These are phyloP conservation scores for Plagodis dolabraria DNA, from an alignment of 2,888 invertebrate genomes.

Conservation along the genomic window DNA sequence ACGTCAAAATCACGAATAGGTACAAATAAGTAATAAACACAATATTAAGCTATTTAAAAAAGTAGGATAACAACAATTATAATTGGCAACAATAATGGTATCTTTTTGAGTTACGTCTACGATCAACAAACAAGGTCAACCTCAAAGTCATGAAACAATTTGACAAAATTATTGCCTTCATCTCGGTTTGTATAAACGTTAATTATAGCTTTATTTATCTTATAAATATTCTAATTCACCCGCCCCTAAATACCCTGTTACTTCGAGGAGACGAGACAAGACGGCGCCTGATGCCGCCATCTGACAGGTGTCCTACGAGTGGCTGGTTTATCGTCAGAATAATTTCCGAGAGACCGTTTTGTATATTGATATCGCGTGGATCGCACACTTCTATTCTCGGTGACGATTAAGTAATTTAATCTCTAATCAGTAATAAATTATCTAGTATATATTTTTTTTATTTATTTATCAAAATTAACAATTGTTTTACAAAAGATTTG, in stretches of 20 bases:
- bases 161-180: constrained; percentile 69
- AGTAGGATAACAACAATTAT: not conserved
- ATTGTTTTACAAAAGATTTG: no score
- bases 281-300: constrained; percentile 62
- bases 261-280: constrained; percentile 61
- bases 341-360: constrained; percentile 54
- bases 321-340: constrained; percentile 71
- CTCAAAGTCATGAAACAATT: constrained; percentile 60
- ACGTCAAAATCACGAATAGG: not conserved
- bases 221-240: constrained; percentile 75
- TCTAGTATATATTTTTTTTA: no score
- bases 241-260: constrained; percentile 62
- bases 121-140: constrained; percentile 46
- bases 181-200: constrained; percentile 71
- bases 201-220: constrained; percentile 77
- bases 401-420: no score
- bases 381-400: not conserved
- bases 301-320: constrained; percentile 79
- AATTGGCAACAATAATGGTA: not conserved
- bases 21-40: not conserved
- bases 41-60: no score
- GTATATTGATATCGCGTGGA: constrained; percentile 23
- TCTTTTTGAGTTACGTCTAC: constrained; percentile 1
- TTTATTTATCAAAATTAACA: no score
- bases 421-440: no score